Base-by-base conservation (phyloP, 2,888 invertebrate genomes). In the Muschampia plurimacula region DNA sequence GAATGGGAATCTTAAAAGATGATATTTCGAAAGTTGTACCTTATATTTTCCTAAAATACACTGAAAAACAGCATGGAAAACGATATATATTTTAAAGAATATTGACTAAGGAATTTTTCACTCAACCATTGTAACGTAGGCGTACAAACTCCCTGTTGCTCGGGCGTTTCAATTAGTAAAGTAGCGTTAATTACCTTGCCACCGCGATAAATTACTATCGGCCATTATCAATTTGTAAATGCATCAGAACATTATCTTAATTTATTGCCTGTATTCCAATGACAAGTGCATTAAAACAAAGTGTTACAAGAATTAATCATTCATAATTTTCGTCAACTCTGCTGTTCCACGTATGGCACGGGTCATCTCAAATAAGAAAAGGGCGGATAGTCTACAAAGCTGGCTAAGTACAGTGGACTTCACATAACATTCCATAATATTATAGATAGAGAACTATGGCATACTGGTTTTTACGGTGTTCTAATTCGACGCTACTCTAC, bases 81-180 rank as follows among this genome's bases (percentile, higher is more conserved):
- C 1, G 6, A 8, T 41, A 41, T 41, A 41, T 41, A 41, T 7
- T 5, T 9, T 2, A 41, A 41, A 9, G 6, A 13, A 49, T 10
- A 22, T 22, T 22, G n/a, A 8, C 2, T 2, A 15, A 52, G n/a
- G 3, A 52, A n/a, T 52, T 52, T 5, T 52, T 52, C 15, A 5
- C n/a, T 7, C n/a, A 13, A 6, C n/a, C n/a, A 60, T 13, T 60
- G 36, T 0, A 22, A 67, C 36, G 46, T 62, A 68, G 32, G 60
- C 15, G 10, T 12, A 22, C 55, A 62, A 67, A 52, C 39, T 41
- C 39, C 41, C 67, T 57, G 67, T 65, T 22, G 59, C 64, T 65
- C 32, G 44, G 70, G 22, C 65, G 46, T 71, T 66, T 71, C 70
- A 71, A 65, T 71, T 71, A 71, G 70, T 71, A 66, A 66, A 65